Evolutionary conservation across 2,797 vertebrate genomes (phyloP), one percentile per base, ranked within the genome.

Genomic region (Pangasius macronema): DNA sequence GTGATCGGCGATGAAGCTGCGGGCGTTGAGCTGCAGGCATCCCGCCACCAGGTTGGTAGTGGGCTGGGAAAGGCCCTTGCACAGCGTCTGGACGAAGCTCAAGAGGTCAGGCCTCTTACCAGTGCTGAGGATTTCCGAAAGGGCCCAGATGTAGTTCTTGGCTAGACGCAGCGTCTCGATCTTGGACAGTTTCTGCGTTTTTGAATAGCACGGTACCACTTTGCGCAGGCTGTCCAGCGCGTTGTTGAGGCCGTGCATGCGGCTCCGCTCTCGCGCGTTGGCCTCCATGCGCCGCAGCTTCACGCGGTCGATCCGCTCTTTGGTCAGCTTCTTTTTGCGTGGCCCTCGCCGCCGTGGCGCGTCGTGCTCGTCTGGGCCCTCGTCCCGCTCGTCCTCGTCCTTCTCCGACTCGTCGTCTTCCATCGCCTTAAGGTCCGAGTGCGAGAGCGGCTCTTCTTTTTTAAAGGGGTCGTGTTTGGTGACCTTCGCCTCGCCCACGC

Each of bases 61-160:
- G 85, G 97, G 97, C 93, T 98, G 97, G 55, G 97, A 97, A 77
- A 98, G 95, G 89, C 97, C 97, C 92, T 97, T 97, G 93, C 97
- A 98, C 89, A 98, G 93, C 89, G 96, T 97, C 92, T 98, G 97
- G 85, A 98, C 97, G 42, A 98, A 98, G 5, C 95, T 96, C 90
- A 98, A 94, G 82, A 98, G 95, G 90, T 98, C 97, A 0, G 97
- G 97, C 91, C 97, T 95, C 92, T 97, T 97, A 91, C 97, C 97
- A 39, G 97, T 95, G 91, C 96, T 95, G 88, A 98, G 94, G 88
- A 98, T 97, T 93, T 98, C 97, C 1, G 97, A 96, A 90, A 98
- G 96, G 90, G 97, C 97, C 97, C 97, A 98, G 93, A 98, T 98
- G 91, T 98, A 98, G 94, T 98, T 98, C 93, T 97, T 98, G 84